Base-by-base conservation (phyloP, 2,888 invertebrate genomes). In the Eristalis pertinax region DNA sequence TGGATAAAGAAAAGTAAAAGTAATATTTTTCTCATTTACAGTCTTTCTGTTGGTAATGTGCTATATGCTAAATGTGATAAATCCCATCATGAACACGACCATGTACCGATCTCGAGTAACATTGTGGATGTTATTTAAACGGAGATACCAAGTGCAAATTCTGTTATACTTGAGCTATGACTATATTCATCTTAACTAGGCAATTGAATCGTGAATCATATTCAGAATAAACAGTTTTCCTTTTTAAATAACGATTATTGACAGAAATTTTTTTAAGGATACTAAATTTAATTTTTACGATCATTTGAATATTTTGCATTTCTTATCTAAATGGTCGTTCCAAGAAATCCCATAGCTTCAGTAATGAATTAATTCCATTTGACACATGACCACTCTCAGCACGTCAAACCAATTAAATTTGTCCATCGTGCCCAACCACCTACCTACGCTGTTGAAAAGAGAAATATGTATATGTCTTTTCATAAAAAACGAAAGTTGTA, bases 361-460 rank as follows among this genome's bases (percentile, higher is more conserved):
- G 19, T 29, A 68, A 56, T 56, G 38, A 24, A 70, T 35, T 70
- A 60, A 70, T 41, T 70, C 70, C 38, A 70, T 60, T 41, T 70
- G 58, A 60, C 32, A 60, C 11, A 70, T 35, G 19, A 19, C 70
- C 11, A 38, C 26, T 35, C 26, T 0, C 26, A 22, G 24, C 2
- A 32, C 50, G 69, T 26, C 58, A 69, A 64, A 68, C 69, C 74
- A 80, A 80, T 74, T 74, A 80, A 67, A 50, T 50, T 19, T 50
- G 50, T 19, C 7, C 19, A 50, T 50, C 19, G 5, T 50, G 19
- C 26, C n/a, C 19, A 19, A 19, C 50, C 50, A 22, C 19, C 19
- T 8, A n/a, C 50, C 19, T 50, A 50, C 7, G 10, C 50, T 19
- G 50, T 50, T 43, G 19, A 50, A 50, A 29, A 63, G 22, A 63